These are phyloP conservation scores for Apamea anceps DNA, from an alignment of 2,888 invertebrate genomes.

Conservation along the genomic window DNA sequence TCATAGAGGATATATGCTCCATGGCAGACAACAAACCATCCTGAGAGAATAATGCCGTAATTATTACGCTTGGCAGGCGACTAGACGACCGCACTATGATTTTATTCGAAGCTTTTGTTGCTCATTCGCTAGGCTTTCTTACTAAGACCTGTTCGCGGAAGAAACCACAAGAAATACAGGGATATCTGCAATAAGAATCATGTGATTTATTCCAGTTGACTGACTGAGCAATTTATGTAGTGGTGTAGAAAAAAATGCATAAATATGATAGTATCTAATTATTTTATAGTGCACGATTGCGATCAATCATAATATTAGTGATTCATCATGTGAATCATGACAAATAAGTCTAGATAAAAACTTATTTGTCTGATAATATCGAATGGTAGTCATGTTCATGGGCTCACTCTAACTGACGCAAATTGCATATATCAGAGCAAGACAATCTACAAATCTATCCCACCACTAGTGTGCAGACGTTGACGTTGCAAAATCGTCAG, in stretches of 20 bases:
- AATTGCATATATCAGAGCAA: conserved; percentile 29
- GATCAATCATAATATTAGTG: conserved; percentile 30
- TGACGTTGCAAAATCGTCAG: conserved; percentile 78
- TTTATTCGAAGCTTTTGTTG: conserved; percentile 22
- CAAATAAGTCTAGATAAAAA: not conserved
- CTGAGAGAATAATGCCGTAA: conserved; percentile 23
- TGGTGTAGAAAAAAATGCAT: conserved; percentile 21
- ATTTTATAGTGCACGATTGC: conserved; percentile 32
- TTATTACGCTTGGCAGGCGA: conserved; percentile 28
- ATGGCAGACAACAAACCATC: conserved; percentile 8
- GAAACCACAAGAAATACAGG: conserved; percentile 28
- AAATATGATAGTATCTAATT: conserved; percentile 31
- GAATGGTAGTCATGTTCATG: conserved; percentile 22
- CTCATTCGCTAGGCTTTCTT: not conserved
- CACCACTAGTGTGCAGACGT: conserved; percentile 70
- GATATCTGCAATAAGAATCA: conserved; percentile 42
- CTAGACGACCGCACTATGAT: conserved; percentile 27
- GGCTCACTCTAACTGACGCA: conserved; percentile 11
- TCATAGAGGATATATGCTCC: conserved; percentile 15
- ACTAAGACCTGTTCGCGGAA: not conserved
- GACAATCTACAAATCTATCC: conserved; percentile 44
- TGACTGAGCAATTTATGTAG: conserved; percentile 46
- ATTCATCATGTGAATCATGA: conserved; percentile 30
- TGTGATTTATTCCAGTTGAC: conserved; percentile 39
- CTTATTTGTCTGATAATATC: conserved; percentile 7